Evolutionary conservation across 1,140 invertebrate genomes (phyloP), one percentile per base, ranked within the genome.

Genomic region (Galleria mellonella): DNA sequence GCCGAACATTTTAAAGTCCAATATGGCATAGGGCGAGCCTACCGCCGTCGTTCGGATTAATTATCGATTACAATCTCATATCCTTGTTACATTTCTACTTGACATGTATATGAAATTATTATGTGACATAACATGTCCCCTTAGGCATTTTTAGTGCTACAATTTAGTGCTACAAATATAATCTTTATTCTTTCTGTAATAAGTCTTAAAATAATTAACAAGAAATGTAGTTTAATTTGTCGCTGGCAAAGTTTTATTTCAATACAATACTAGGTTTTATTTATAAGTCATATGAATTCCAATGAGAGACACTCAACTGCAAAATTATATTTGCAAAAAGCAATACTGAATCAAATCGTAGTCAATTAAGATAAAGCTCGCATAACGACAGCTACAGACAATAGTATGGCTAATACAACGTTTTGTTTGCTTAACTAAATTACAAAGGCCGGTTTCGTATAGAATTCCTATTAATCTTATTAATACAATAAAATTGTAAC

Each of bases 281-380:
- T 23, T 3, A 6, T 3, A 23, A 3, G 6, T 6, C 2, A 3
- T 23, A 23, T 3, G 17, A 23, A 13, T 13, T 37, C 12, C 10
- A 13, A 12, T 28, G 6, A 30, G 32, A 8, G 14, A 33, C 30
- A 10, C 33, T 47, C 43, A 47, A 23, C 17, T 12, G 40, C 39
- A 49, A 44, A 42, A 32, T 13, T 47, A 51, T 51, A 29, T 67
- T 65, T 37, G 60, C 48, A 33, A 45, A 29, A 67, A 57, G 63
- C 55, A 58, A 64, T 52, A 75, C 66, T 83, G 79, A 83, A 83
- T 83, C 76, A 81, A 81, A 83, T 70, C 62, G 66, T 66, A 73
- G 72, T 81, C 79, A 83, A 83, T 83, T 83, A 83, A 81, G 79
- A 83, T 83, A 83, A 83, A 79, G 69, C 74, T 61, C 56, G 54